Evolutionary conservation across 2,888 invertebrate species (phyloP).

Genomic region (Horisme vitalbata): DNA sequence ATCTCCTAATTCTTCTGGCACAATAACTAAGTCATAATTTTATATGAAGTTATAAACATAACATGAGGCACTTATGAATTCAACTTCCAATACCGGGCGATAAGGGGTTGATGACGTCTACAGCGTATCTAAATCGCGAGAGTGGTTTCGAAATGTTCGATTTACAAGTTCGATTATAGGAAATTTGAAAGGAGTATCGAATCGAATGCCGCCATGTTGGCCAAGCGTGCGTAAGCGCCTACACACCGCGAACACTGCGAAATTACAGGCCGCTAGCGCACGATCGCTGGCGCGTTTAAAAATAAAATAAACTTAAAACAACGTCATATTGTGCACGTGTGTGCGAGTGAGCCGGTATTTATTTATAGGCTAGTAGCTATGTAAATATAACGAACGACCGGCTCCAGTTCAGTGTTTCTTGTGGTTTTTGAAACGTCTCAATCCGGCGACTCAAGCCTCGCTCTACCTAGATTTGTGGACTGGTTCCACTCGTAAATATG

Average conservation of each 20-base stretch:
- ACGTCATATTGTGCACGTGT: slow-evolving; percentile 79
- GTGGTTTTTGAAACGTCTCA: slow-evolving; percentile 79
- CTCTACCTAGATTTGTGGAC: slow-evolving; percentile 18
- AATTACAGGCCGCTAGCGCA: slow-evolving; percentile 76
- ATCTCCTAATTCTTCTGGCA: slow-evolving; percentile 62
- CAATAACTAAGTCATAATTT: slow-evolving; percentile 63
- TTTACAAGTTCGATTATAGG: slow-evolving; percentile 47
- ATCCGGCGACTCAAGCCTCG: slow-evolving; percentile 52
- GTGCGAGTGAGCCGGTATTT: slow-evolving; percentile 77
- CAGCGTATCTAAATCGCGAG: slow-evolving; percentile 15
- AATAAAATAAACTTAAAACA: slow-evolving; percentile 83
- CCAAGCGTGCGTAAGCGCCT: slow-evolving; percentile 77
- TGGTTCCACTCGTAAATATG: slow-evolving; percentile 10
- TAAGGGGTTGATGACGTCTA: slow-evolving; percentile 38
- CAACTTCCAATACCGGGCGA: slow-evolving; percentile 55
- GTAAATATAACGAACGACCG: slow-evolving; percentile 72
- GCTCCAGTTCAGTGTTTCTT: slow-evolving; percentile 65
- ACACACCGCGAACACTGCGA: slow-evolving; percentile 79
- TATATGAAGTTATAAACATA: slow-evolving; percentile 63
- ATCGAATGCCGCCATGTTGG: slow-evolving; percentile 69
- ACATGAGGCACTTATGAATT: slow-evolving; percentile 58
- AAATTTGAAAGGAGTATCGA: slow-evolving; percentile 56
- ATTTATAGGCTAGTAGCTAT: slow-evolving; percentile 82
- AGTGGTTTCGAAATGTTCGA: slow-evolving; percentile 45
- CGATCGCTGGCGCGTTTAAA: slow-evolving; percentile 75